A percentile compares a stretch with the other conserved stretches of the same genome.
Evolutionary conservation across 2,888 invertebrate genomes (phyloP).

Genomic region (Eupsilia transversa): DNA sequence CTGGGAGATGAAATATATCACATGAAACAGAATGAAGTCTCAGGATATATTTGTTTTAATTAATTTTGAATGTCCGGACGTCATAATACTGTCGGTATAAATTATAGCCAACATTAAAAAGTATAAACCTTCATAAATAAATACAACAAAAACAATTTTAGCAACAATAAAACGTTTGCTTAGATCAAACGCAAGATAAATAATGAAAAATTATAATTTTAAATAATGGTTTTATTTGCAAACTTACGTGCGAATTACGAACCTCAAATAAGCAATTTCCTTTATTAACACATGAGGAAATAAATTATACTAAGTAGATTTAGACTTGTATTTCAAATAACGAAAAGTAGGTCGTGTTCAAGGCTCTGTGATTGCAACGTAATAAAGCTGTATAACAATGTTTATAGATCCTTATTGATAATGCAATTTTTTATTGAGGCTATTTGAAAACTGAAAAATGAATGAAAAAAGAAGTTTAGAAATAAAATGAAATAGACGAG

Average conservation of each 20-base stretch:
- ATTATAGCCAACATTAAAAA: constrained; percentile 7
- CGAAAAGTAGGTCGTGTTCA: constrained; percentile 64
- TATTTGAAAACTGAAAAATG: not conserved
- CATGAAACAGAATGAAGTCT: not conserved
- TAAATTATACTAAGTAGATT: constrained; percentile 44
- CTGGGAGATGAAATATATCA: not conserved
- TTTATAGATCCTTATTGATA: constrained; percentile 30
- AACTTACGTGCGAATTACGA: constrained; percentile 33
- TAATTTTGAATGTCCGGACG: not conserved
- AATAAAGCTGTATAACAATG: constrained; percentile 32
- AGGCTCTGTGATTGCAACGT: constrained; percentile 61
- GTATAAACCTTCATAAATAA: not conserved
- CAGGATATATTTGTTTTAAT: not conserved
- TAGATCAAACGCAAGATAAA: constrained; percentile 55
- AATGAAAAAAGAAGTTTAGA: constrained; percentile 7
- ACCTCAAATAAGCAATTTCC: constrained; percentile 54
- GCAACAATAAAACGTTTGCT: constrained; percentile 30
- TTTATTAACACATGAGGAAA: constrained; percentile 62
- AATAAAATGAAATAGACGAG: not conserved
- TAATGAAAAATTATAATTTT: constrained; percentile 33
- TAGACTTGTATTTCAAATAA: constrained; percentile 48
- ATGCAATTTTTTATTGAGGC: not conserved
- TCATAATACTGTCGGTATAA: not conserved
- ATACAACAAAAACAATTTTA: constrained; percentile 21
- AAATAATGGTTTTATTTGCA: constrained; percentile 40